Evolutionary conservation across 2,888 invertebrate genomes (phyloP).

Genomic region (Eupsilia transversa): DNA sequence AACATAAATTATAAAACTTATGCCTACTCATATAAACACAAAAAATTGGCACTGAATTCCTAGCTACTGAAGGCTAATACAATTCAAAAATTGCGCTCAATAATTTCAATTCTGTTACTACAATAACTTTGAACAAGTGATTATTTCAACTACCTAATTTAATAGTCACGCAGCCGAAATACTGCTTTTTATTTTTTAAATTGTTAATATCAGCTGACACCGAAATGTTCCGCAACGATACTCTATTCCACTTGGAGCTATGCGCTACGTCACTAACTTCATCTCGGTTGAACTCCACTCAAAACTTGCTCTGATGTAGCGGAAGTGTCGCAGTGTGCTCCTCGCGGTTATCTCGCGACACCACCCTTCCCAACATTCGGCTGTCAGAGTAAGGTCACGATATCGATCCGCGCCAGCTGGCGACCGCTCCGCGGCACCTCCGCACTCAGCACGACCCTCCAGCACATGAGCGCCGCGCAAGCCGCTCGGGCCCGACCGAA

Average conservation of each 20-base stretch:
- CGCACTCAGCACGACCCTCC: slow-evolving; percentile 64
- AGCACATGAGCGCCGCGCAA: slow-evolving; percentile 37
- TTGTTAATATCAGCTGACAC: slow-evolving; percentile 33
- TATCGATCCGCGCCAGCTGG: slow-evolving; percentile 87
- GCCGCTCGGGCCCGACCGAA: neutral
- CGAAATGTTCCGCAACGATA: slow-evolving; percentile 1
- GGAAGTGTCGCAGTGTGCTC: slow-evolving; percentile 61
- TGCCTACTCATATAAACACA: neutral
- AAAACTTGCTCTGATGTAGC: slow-evolving; percentile 23
- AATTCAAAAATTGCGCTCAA: neutral
- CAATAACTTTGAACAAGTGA: slow-evolving; percentile 16
- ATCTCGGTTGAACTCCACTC: neutral
- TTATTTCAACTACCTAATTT: slow-evolving; percentile 17
- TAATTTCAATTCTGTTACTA: slow-evolving; percentile 22
- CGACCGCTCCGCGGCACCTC: slow-evolving; percentile 76
- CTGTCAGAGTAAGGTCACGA: slow-evolving; percentile 82
- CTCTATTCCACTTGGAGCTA: neutral
- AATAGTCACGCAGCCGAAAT: slow-evolving; percentile 17
- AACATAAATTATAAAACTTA: slow-evolving; percentile 22
- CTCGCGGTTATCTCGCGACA: slow-evolving; percentile 65
- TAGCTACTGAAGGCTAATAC: slow-evolving; percentile 1
- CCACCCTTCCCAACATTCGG: slow-evolving; percentile 71
- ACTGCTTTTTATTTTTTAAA: neutral
- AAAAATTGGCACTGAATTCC: neutral
- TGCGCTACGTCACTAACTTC: neutral